These are phyloP conservation scores for Colletes collaris DNA, from an alignment of 2,888 invertebrate species.

Conservation along the genomic window DNA sequence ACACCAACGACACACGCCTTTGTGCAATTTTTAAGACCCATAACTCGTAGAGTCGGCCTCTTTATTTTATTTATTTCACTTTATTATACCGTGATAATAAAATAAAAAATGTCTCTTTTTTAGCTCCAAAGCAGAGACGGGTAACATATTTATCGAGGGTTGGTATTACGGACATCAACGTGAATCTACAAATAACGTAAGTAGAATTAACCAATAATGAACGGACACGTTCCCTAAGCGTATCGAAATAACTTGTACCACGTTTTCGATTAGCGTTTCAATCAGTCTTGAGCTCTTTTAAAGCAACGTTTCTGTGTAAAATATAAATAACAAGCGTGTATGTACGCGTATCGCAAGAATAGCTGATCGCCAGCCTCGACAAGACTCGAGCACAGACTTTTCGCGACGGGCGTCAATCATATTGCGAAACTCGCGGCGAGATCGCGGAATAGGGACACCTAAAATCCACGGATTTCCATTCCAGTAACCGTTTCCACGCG, in stretches of 20 bases:
- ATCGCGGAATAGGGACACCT: neutral
- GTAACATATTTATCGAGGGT: too few relatives aligned
- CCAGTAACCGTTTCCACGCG: constrained; percentile 4
- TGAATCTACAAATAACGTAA: neutral
- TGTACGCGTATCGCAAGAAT: constrained; percentile 1
- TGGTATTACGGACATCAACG: too few relatives aligned
- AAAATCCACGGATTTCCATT: neutral
- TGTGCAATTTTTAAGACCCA: neutral
- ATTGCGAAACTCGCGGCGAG: constrained; percentile 5
- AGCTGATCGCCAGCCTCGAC: neutral
- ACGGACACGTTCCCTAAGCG: too few relatives aligned
- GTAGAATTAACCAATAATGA: too few relatives aligned
- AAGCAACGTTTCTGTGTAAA: neutral
- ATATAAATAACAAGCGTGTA: neutral
- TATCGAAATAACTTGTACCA: too few relatives aligned
- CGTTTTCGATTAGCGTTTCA: too few relatives aligned
- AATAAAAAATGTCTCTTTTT: too few relatives aligned
- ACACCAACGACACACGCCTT: neutral
- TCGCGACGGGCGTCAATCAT: neutral
- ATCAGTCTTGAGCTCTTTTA: too few relatives aligned
- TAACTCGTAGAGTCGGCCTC: neutral
- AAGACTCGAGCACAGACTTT: neutral
- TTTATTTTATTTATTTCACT: too few relatives aligned
- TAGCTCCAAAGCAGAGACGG: too few relatives aligned
- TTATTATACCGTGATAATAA: too few relatives aligned